Evolutionary conservation across 2,888 invertebrate species (phyloP), one percentile per base, ranked within the genome.

Genomic region (Sinohyriopsis cumingii): DNA sequence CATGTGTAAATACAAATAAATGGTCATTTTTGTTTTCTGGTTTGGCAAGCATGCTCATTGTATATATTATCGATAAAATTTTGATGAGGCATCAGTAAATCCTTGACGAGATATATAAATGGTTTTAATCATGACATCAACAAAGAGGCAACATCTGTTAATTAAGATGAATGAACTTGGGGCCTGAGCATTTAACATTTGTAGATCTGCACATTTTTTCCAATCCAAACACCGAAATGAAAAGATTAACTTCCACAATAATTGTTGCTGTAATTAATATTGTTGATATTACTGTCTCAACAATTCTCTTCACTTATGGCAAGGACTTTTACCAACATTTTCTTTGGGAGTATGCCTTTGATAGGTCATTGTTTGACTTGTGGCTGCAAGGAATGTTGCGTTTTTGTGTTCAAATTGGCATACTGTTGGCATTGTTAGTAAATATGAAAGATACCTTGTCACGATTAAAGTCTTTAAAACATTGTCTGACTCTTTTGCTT

Each of bases 361-460:
- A 67, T 7, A 65, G 59, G 4, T 84, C 85, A 3, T 63, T 82
- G 56, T 75, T 84, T 69, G 86, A 86, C 62, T 57, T 85, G 56
- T 86, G 84, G 84, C 63, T 71, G 22, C 67, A 82, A 28, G 69
- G 75, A 22, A 9, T 84, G 28, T 56, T 82, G 12, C 65, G 86
- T 28, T 61, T 65, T 18, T 73, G 75, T 63, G 64, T 84, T 60
- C 64, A 79, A 12, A 19, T 79, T 33, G 84, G 83, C 9, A 71
- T 77, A 24, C 55, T 77, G 5, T 2, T 82, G 5, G 79, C 81
- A 20, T 64, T 82, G 20, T 22, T 81, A 9, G 68, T 67, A 20
- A 80, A 78, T 59, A 59, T 74, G n/a, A 19, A 59, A 20, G 69
- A 75, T 56, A 71, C 78, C 15, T 63, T 79, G 24, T 22, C 28